These are phyloP conservation scores for Pelodytes ibericus DNA, from an alignment of 2,797 vertebrate genomes.

Conservation along the genomic window DNA sequence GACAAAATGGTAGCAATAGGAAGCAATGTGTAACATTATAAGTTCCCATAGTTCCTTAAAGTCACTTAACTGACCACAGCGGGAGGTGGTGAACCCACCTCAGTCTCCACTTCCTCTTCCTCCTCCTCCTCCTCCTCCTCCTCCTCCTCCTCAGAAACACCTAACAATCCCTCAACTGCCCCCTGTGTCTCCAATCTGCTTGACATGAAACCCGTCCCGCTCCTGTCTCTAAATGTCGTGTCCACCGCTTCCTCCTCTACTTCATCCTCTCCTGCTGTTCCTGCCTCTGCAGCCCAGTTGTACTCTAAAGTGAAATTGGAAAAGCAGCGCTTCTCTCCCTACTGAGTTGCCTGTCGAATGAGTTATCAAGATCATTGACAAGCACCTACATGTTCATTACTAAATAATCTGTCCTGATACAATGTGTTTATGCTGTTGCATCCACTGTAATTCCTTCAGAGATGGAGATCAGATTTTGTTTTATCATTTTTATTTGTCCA, in stretches of 20 bases:
- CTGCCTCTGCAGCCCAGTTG: slow-evolving; percentile 24
- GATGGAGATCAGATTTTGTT: background rate
- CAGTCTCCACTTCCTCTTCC: slow-evolving; percentile 82
- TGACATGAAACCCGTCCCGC: slow-evolving; percentile 95
- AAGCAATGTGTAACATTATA: too few species aligned
- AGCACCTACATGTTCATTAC: slow-evolving; percentile 45
- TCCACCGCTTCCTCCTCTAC: slow-evolving; percentile 72
- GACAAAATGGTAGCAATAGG: too few species aligned
- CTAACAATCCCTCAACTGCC: slow-evolving; percentile 87
- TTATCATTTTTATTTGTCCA: too few species aligned
- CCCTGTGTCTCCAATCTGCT: slow-evolving; percentile 95
- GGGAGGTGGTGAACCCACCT: slow-evolving; percentile 61
- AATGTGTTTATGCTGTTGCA: slow-evolving; percentile 3
- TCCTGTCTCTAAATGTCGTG: slow-evolving; percentile 95
- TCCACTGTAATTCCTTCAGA: background rate
- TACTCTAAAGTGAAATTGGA: slow-evolving; percentile 88
- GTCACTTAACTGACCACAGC: too few species aligned
- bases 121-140: slow-evolving; percentile 83
- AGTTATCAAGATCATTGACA: slow-evolving; percentile 27
- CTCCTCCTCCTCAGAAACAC: slow-evolving; percentile 82
- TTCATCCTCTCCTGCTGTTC: slow-evolving; percentile 68
- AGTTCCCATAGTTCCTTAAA: too few species aligned
- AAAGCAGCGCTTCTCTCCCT: slow-evolving; percentile 88
- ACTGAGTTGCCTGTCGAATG: slow-evolving; percentile 75
- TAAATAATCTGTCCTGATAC: background rate